Evolutionary conservation across 2,113 vertebrate genomes (phyloP).

Genomic region (Alethe diademata): DNA sequence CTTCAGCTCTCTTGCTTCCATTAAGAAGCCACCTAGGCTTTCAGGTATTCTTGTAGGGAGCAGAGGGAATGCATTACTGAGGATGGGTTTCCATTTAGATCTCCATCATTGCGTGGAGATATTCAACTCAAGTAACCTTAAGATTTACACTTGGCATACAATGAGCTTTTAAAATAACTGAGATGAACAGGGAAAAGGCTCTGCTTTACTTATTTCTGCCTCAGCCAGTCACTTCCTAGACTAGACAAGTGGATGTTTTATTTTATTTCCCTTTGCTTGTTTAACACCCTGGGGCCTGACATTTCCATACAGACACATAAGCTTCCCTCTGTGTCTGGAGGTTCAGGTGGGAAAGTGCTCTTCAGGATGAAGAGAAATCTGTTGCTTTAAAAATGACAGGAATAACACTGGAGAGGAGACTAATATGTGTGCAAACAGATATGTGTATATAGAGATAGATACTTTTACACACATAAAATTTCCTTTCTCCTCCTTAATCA

Average conservation of each 20-base stretch:
- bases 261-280: neutral
- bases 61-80: neutral
- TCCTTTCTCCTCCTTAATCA: neutral
- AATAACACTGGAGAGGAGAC: neutral
- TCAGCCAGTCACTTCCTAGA: neutral
- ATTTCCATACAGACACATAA: neutral
- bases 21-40: neutral
- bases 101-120: neutral
- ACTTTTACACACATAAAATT: neutral
- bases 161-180: neutral
- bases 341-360: neutral
- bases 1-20: neutral
- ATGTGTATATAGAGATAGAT: too few species aligned
- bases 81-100: neutral
- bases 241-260: neutral
- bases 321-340: neutral
- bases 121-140: neutral
- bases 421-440: neutral
- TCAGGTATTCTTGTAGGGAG: neutral
- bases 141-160: neutral
- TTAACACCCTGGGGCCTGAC: neutral
- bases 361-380: neutral
- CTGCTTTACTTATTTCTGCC: neutral
- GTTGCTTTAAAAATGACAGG: neutral
- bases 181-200: neutral